Evolutionary conservation across 2,888 invertebrate species (phyloP).

Genomic region (Macrophya alboannulata): DNA sequence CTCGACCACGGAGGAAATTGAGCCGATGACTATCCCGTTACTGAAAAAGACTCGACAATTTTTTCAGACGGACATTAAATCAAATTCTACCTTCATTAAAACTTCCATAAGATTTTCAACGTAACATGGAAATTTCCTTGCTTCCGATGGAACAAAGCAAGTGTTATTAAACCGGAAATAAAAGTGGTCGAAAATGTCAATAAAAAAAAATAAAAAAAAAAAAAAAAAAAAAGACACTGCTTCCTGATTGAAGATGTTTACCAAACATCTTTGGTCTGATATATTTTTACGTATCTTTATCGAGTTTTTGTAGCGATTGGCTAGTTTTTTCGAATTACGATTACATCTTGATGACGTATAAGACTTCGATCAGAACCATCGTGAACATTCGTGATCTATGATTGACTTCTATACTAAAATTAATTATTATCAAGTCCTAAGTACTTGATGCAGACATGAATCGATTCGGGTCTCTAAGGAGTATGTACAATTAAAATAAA

Average conservation of each 20-base stretch:
- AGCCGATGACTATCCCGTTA: no score
- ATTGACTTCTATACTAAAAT: slow-evolving; percentile 32
- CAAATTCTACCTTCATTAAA: no score
- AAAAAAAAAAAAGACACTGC: not conserved
- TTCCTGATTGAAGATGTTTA: not conserved
- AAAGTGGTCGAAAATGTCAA: not conserved
- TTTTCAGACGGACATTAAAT: no score
- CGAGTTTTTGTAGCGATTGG: not conserved
- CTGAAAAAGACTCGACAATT: no score
- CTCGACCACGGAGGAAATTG: not conserved
- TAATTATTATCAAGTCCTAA: not conserved
- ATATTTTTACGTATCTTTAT: not conserved
- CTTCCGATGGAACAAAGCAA: not conserved
- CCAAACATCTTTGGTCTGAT: not conserved
- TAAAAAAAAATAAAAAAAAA: not conserved
- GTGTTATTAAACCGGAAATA: not conserved
- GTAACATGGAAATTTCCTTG: not conserved
- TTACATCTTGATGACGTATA: not conserved
- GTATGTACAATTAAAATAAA: not conserved
- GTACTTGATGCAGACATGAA: not conserved
- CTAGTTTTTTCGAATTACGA: not conserved
- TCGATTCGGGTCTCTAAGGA: not conserved
- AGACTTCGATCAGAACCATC: slow-evolving; percentile 26
- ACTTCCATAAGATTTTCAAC: not conserved
- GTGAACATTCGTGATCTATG: slow-evolving; percentile 48